Percentiles rank a stretch among this genome's conserved stretches.
phyloP scores from a whole-genome alignment of 2,888 invertebrate genomes.

The Ichneumoninae sp. region DNA sequence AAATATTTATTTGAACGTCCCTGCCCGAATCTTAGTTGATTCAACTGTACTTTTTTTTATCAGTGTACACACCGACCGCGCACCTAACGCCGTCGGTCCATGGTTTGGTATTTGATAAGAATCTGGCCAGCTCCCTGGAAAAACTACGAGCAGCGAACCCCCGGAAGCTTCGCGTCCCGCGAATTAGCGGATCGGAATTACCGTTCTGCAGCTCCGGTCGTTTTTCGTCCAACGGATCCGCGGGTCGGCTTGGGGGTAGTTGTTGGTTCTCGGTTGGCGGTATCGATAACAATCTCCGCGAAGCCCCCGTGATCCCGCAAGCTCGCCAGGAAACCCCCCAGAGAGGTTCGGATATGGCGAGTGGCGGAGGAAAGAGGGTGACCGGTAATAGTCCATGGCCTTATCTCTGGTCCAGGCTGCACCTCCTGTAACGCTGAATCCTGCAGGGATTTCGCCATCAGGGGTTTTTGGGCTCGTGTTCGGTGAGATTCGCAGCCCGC shows the following conservation, averaged over 20 bases:
- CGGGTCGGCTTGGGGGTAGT: conserved; percentile 21
- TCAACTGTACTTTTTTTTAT: too few species aligned
- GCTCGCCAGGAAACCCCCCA: conserved; percentile 23
- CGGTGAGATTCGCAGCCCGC: conserved; percentile 60
- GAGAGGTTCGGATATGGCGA: conserved; percentile 16
- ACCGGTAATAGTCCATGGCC: conserved; percentile 67
- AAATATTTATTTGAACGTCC: too few species aligned
- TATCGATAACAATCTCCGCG: conserved; percentile 53
- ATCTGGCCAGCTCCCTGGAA: background rate
- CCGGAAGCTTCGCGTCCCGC: conserved; percentile 8
- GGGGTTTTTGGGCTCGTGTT: conserved; percentile 45
- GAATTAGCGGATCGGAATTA: conserved; percentile 52
- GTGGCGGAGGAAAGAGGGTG: conserved; percentile 55
- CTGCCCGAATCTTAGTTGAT: too few species aligned
- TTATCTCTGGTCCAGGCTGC: conserved; percentile 75
- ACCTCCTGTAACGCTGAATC: conserved; percentile 60
- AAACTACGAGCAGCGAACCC: background rate
- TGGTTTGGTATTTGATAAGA: background rate
- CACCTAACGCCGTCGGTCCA: too few species aligned
- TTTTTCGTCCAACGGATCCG: conserved; percentile 25
- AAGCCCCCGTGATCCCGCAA: conserved; percentile 40
- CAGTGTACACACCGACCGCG: too few species aligned
- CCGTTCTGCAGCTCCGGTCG: conserved; percentile 32
- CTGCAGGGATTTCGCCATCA: conserved; percentile 58
- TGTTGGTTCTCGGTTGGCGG: conserved; percentile 46